phyloP scores from a whole-genome alignment of 2,797 vertebrate genomes.

The Cygnus olor region DNA sequence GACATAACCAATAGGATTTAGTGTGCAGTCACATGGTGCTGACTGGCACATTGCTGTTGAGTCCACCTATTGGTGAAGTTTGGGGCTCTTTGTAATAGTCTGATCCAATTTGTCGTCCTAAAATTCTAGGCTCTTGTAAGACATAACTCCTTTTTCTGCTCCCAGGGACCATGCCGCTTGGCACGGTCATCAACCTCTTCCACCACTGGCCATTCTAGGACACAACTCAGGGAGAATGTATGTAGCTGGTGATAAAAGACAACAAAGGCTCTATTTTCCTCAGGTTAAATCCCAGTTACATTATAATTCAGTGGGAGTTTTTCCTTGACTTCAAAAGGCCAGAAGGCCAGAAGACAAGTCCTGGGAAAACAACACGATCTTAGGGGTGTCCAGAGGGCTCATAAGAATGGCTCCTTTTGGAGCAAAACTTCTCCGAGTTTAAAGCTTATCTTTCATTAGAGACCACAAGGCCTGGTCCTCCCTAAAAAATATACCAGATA shows the following conservation, averaged over 20 bases:
- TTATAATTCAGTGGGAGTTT: slow-evolving; percentile 25
- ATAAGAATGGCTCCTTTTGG: background rate
- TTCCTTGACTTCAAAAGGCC: slow-evolving; percentile 45
- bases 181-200: background rate
- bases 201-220: background rate
- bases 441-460: slow-evolving; percentile 27
- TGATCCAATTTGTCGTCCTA: slow-evolving; percentile 27
- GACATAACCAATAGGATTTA: background rate
- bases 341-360: background rate
- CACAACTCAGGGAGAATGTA: background rate
- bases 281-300: slow-evolving; percentile 15
- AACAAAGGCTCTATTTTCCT: slow-evolving; percentile 23
- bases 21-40: background rate
- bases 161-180: background rate
- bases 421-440: slow-evolving; percentile 14
- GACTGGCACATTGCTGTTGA: background rate
- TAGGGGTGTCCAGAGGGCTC: background rate
- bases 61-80: background rate
- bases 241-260: slow-evolving; percentile 28
- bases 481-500: slow-evolving; percentile 64
- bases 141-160: background rate
- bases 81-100: background rate
- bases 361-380: slow-evolving; percentile 28
- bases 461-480: background rate
- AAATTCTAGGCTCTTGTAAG: background rate